phyloP scores from a whole-genome alignment of 2,888 invertebrate species.

The Ametastegia equiseti region DNA sequence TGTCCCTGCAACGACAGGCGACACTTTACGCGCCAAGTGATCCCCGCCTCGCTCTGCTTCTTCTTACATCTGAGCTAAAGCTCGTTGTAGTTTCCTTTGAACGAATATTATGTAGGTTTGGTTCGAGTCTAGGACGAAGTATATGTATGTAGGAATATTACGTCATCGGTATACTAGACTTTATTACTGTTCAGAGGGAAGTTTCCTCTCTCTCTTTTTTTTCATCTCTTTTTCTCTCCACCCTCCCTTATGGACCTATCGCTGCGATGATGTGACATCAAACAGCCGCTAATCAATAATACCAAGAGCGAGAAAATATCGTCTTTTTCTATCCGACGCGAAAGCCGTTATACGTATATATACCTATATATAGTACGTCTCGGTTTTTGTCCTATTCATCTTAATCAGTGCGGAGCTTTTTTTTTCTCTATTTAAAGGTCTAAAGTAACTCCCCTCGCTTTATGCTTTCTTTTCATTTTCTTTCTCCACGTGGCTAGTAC shows the following conservation, averaged over 20 bases:
- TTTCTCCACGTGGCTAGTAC: not conserved
- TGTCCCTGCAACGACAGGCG: constrained; percentile 38
- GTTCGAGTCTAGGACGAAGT: not conserved
- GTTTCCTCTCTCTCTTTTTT: not conserved
- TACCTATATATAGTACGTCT: not conserved
- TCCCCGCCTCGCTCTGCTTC: constrained; percentile 18
- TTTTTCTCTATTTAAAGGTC: too few relatives aligned
- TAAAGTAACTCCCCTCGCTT: not conserved
- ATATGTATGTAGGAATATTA: not conserved
- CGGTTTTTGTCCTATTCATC: not conserved
- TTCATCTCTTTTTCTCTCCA: too few relatives aligned
- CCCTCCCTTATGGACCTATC: constrained; percentile 14
- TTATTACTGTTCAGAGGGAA: constrained; percentile 27
- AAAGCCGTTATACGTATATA: not conserved
- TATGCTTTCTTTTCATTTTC: not conserved
- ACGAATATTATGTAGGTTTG: too few relatives aligned
- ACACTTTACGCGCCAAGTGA: constrained; percentile 39
- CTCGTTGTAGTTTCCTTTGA: too few relatives aligned
- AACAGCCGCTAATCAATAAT: constrained; percentile 48
- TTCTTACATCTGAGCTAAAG: not conserved
- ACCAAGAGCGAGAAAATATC: constrained; percentile 41
- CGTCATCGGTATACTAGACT: constrained; percentile 32
- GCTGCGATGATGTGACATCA: constrained; percentile 45
- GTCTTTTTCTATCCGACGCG: not conserved
- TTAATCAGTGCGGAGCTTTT: not conserved